phyloP scores from a whole-genome alignment of 2,113 vertebrate species.

The Oncorhynchus mykiss region DNA sequence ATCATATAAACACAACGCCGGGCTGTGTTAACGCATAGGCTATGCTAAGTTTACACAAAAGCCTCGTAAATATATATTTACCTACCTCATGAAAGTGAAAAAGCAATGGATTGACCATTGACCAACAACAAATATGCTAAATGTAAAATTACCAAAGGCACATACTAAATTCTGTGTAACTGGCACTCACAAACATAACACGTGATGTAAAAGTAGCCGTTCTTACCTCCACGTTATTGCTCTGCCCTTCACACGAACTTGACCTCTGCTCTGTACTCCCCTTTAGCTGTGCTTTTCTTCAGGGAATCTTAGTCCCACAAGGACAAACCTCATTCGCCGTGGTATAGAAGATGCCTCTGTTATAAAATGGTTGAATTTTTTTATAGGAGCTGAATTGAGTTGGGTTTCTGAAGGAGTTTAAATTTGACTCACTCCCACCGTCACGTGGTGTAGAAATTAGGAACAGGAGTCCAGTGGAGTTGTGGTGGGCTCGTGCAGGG shows the following conservation, averaged over 20 bases:
- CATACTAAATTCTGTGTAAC: background rate
- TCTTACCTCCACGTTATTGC: conserved; percentile 55
- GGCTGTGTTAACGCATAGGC: no score
- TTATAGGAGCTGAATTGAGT: conserved; percentile 70
- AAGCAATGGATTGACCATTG: background rate
- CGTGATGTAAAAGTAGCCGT: background rate
- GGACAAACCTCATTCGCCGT: conserved; percentile 44
- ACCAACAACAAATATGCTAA: background rate
- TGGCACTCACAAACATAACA: background rate
- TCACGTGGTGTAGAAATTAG: conserved; percentile 84
- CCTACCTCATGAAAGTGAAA: background rate
- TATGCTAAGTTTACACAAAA: no score
- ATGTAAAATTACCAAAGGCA: background rate
- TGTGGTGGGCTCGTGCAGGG: conserved; percentile 36
- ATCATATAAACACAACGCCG: no score
- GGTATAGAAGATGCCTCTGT: conserved; percentile 48
- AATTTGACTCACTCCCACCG: conserved; percentile 80
- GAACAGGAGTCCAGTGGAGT: conserved; percentile 76
- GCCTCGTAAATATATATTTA: background rate
- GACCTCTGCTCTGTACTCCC: conserved; percentile 49
- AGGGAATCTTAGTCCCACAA: conserved; percentile 38
- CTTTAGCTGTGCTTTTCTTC: conserved; percentile 37
- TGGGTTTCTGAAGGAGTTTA: conserved; percentile 79
- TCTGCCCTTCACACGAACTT: conserved; percentile 32
- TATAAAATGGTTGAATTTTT: conserved; percentile 66